Base-by-base conservation (phyloP, 2,888 invertebrate species). In the Lycophotia porphyrea region DNA sequence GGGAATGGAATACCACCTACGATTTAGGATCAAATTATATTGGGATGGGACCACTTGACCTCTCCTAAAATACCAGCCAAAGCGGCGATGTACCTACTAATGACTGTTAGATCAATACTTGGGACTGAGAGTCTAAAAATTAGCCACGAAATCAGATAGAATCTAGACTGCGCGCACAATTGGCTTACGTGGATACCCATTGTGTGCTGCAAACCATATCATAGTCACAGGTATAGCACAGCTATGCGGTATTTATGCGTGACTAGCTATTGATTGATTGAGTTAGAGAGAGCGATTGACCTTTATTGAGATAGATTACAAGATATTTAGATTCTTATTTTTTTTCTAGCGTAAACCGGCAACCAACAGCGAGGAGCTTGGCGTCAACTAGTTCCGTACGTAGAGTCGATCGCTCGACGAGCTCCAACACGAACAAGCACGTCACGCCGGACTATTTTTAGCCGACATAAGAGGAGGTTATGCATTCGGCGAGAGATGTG, bases 81-180 rank as follows among this genome's bases (percentile, higher is more conserved):
- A 27, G 27, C 27, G 55, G 27, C 55, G 9, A 31, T 18, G 55
- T 58, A 31, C 58, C 9, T 60, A 58, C 18, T 31, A 8, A 31
- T 60, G 58, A 34, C 31, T 21, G 31, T 60, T 31, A 31, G 31
- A 60, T 60, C 58, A 60, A 60, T 60, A 60, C 58, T 60, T 31
- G 31, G 9, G 31, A 31, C 58, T 60, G 31, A 34, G 31, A 60
- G 58, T 60, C 31, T 58, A 60, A 21, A 60, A 60, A 60, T 31
- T 31, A 60, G 31, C 31, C 21, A 31, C 31, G 58, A 21, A 60
- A 34, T 34, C 34, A 5, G 21, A 60, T 34, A 18, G 21, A 60
- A 27, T 34, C 31, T 60, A 60, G 31, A 60, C 31, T 21, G 31
- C 21, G 21, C 21, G 18, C 58, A 58, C 21, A 21, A 31, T 58